These are phyloP conservation scores for Pedionomus torquatus DNA, from an alignment of 2,113 vertebrate species.

Conservation along the genomic window DNA sequence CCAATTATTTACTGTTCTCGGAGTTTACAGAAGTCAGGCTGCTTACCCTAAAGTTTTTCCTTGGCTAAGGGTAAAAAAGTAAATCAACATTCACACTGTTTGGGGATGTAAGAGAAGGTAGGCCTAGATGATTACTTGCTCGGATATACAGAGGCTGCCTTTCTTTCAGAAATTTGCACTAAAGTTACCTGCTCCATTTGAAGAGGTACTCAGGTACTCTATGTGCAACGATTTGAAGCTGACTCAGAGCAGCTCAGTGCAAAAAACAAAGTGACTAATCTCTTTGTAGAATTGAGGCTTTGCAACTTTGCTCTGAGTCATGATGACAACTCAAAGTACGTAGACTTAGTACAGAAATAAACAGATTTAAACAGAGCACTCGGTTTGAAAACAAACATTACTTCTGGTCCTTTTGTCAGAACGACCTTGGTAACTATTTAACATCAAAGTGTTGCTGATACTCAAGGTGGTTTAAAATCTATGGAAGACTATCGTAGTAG, in stretches of 20 bases:
- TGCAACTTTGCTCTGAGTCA: constrained; percentile 61
- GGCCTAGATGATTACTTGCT: not conserved
- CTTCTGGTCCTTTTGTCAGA: not conserved
- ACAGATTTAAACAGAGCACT: constrained; percentile 37
- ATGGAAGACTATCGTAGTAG: not conserved
- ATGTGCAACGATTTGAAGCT: constrained; percentile 16
- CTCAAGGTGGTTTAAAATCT: not conserved
- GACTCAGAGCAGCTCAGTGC: constrained; percentile 48
- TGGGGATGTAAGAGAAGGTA: not conserved
- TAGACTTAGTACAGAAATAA: constrained; percentile 29
- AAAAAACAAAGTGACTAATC: constrained; percentile 63
- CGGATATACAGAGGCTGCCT: not conserved
- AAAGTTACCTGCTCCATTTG: constrained; percentile 4
- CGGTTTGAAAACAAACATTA: constrained; percentile 1
- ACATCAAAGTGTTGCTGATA: not conserved
- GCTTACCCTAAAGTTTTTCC: not conserved
- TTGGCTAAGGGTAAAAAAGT: not conserved
- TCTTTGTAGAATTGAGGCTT: constrained; percentile 25
- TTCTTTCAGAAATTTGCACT: constrained; percentile 25
- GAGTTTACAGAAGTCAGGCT: not conserved
- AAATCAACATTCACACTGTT: not conserved
- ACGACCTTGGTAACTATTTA: constrained; percentile 3
- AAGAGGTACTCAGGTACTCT: constrained; percentile 1
- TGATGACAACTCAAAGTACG: constrained; percentile 27
- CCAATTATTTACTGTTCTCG: not conserved